Conservation (phyloP, 2,888 invertebrate species). For the Hypolimnas misippus region DNA sequence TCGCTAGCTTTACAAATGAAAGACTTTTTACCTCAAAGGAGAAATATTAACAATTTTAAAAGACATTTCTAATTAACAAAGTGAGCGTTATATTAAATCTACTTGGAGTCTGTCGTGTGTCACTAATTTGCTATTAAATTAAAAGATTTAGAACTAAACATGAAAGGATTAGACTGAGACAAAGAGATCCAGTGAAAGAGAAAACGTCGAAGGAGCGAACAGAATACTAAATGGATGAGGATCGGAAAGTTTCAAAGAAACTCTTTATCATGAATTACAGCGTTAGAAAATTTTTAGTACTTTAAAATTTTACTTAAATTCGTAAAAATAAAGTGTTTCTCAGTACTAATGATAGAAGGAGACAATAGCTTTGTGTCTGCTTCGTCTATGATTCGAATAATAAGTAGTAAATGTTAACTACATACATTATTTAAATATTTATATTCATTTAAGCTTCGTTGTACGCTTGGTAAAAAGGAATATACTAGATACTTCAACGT, state of each 20-base stretch:
- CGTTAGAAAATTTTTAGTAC: background rate
- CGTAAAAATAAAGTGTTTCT: no score
- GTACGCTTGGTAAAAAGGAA: no score
- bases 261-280: background rate
- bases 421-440: no score
- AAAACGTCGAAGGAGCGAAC: slow-evolving; percentile 3
- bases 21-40: background rate
- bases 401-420: no score
- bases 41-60: background rate
- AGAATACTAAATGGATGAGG: slow-evolving; percentile 4
- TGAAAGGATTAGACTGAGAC: slow-evolving; percentile 4
- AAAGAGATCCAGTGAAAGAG: slow-evolving; percentile 2
- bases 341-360: no score
- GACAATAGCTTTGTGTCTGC: no score
- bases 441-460: no score
- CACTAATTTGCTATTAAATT: slow-evolving; percentile 12
- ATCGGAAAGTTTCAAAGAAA: slow-evolving; percentile 1
- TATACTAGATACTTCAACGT: no score
- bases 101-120: slow-evolving; percentile 6
- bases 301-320: background rate
- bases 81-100: slow-evolving; percentile 11
- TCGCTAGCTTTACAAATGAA: background rate
- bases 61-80: slow-evolving; percentile 8
- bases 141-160: slow-evolving; percentile 12
- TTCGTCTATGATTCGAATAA: no score